Conservation (phyloP, 2,797 vertebrate species). For the Molossus alvarezi region DNA sequence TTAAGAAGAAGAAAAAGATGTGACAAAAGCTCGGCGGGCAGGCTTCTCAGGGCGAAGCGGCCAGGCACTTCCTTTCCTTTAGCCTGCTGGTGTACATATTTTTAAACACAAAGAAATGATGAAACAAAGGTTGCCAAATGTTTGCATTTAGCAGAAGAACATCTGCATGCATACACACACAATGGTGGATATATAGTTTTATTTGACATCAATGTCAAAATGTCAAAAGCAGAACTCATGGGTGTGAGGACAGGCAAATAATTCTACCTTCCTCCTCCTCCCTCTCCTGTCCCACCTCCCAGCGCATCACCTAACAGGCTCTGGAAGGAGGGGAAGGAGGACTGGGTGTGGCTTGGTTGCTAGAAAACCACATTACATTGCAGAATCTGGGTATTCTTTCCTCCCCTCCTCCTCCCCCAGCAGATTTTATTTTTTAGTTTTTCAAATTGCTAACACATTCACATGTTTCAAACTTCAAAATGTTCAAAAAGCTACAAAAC, state of each 20-base stretch:
- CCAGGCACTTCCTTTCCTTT: neutral
- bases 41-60: slow-evolving; percentile 13
- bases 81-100: neutral
- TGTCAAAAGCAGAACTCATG: neutral
- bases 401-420: neutral
- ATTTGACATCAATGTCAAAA: neutral
- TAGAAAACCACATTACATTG: slow-evolving; percentile 2
- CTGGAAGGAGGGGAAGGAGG: neutral
- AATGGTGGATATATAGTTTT: neutral
- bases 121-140: neutral
- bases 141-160: neutral
- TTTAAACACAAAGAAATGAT: slow-evolving; percentile 42
- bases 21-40: neutral
- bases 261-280: neutral
- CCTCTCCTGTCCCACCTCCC: neutral
- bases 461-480: slow-evolving; percentile 34
- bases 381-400: neutral
- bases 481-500: neutral
- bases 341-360: slow-evolving; percentile 27
- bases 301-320: neutral
- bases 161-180: neutral
- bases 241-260: neutral
- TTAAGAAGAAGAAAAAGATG: neutral
- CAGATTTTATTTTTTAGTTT: slow-evolving; percentile 43
- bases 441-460: slow-evolving; percentile 29